Conservation (phyloP, 2,888 invertebrate species). For the Trissoscelio sp. region DNA sequence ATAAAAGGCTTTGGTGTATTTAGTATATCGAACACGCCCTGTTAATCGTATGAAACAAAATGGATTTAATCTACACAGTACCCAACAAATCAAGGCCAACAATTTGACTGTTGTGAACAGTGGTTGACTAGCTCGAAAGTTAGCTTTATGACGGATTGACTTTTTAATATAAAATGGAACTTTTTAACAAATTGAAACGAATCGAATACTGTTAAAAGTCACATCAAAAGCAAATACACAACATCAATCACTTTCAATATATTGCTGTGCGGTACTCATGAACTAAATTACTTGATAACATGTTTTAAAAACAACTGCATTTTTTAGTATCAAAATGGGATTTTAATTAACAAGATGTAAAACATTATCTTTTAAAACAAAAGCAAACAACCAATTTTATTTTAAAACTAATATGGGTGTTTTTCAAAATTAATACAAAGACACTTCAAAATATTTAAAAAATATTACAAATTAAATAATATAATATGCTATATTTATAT, state of each 20-base stretch:
- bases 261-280: too few species aligned
- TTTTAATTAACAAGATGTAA: too few species aligned
- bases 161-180: background rate
- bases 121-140: background rate
- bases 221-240: background rate
- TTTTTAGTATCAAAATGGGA: too few species aligned
- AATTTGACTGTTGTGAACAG: background rate
- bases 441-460: too few species aligned
- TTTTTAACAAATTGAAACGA: background rate
- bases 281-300: too few species aligned
- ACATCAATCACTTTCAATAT: background rate
- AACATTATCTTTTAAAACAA: too few species aligned
- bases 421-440: too few species aligned
- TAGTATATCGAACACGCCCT: slow-evolving; percentile 13
- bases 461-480: too few species aligned
- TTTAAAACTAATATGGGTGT: too few species aligned
- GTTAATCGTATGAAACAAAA: slow-evolving; percentile 11
- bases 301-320: too few species aligned
- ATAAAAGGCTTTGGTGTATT: slow-evolving; percentile 25
- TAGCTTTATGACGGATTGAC: background rate
- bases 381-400: too few species aligned
- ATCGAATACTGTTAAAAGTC: background rate
- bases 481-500: too few species aligned
- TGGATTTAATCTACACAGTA: slow-evolving; percentile 23
- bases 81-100: slow-evolving; percentile 1